Base-by-base conservation (phyloP, 2,888 invertebrate genomes). In the Hypomecis atomaria region DNA sequence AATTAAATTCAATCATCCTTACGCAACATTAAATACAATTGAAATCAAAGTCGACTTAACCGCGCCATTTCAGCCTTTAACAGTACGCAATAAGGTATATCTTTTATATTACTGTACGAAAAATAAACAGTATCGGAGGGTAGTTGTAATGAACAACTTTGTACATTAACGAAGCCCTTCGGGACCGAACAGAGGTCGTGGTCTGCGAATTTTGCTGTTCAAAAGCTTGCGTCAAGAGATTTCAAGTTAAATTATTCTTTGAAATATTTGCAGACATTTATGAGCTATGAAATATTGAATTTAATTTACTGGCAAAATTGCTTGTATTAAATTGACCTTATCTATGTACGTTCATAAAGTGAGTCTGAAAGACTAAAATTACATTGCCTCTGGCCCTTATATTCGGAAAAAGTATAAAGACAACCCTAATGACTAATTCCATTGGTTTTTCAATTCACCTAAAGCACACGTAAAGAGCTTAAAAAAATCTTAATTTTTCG, bases 1-100 rank as follows among this genome's bases (percentile, higher is more conserved):
- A 82, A 83, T 84, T 84, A 82, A 81, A 84, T 82, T 83, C 79
- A 81, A 82, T 81, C 74, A 75, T 73, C 72, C 75, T 78, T 74
- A 78, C 79, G 75, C 75, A 70, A 80, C 82, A 82, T 84, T 84
- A 80, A 81, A 66, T 77, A 73, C 73, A 73, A 75, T 75, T 71
- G 68, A 70, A 71, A 73, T 73, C 65, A 69, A 68, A 71, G 74
- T 69, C 68, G 70, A 70, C 65, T 63, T 50, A 47, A 49, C 44
- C 34, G 61, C 44, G 53, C 66, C 4, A 72, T 71, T 74, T 57
- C 68, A 55, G 63, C 62, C 72, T 66, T 71, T 79, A 69, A 37
- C 5, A 6, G n/a, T 8, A 5, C 0, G 47, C 0, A 3, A 48
- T 71, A 78, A 67, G 62, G 71, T 42, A 43, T 56, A 69, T 33